phyloP scores from a whole-genome alignment of 2,888 invertebrate species.

The Xanthorhoe spadicearia region DNA sequence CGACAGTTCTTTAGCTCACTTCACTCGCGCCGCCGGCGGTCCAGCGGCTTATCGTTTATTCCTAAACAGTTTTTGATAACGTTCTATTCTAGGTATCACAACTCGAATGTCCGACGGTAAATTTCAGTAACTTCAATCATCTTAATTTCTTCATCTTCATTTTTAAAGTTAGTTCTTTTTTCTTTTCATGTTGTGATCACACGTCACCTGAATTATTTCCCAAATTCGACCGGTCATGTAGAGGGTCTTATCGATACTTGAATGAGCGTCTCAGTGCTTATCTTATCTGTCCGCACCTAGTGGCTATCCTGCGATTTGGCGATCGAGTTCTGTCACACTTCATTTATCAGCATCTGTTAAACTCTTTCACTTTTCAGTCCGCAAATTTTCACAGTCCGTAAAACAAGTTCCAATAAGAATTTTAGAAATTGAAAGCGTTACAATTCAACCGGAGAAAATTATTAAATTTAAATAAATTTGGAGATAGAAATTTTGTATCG shows the following conservation, averaged over 20 bases:
- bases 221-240: constrained; percentile 73
- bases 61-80: constrained; percentile 74
- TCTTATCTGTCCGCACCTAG: constrained; percentile 78
- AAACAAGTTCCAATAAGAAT: constrained; percentile 47
- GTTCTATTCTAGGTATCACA: constrained; percentile 68
- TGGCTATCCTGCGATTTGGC: constrained; percentile 73
- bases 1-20: constrained; percentile 74
- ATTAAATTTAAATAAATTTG: constrained; percentile 51
- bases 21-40: constrained; percentile 81
- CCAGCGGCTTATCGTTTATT: constrained; percentile 76
- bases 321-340: constrained; percentile 65
- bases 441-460: constrained; percentile 34
- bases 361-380: constrained; percentile 72
- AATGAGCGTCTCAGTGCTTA: constrained; percentile 75
- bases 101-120: constrained; percentile 74
- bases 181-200: constrained; percentile 75
- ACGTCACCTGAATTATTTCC: constrained; percentile 63
- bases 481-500: constrained; percentile 51
- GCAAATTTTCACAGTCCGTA: constrained; percentile 62
- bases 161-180: constrained; percentile 62
- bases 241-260: constrained; percentile 77
- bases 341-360: constrained; percentile 60
- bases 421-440: constrained; percentile 42
- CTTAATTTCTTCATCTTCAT: constrained; percentile 63
- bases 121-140: constrained; percentile 67